These are phyloP conservation scores for Dichetophora obliterata DNA, from an alignment of 2,888 invertebrate genomes.

Conservation along the genomic window DNA sequence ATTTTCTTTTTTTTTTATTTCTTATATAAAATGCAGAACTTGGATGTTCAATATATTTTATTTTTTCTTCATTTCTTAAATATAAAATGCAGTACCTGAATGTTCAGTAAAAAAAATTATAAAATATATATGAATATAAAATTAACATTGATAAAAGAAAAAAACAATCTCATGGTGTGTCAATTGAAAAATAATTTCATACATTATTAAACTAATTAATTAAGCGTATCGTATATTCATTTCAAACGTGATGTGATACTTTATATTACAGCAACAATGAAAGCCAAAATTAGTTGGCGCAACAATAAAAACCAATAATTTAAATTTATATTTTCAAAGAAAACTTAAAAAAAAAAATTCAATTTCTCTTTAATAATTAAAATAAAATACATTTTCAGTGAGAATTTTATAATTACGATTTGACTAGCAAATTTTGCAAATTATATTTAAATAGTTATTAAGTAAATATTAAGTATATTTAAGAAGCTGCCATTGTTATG, in stretches of 20 bases:
- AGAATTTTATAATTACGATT: neutral
- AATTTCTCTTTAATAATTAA: neutral
- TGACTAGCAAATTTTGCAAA: too few relatives aligned
- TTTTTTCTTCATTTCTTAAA: too few relatives aligned
- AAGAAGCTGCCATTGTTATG: too few relatives aligned
- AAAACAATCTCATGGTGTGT: neutral
- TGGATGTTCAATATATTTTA: neutral
- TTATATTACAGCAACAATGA: neutral
- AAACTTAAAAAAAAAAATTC: neutral
- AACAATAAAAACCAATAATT: neutral
- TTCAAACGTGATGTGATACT: neutral
- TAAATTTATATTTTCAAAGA: neutral
- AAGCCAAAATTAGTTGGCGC: neutral
- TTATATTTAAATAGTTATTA: too few relatives aligned
- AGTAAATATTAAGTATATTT: too few relatives aligned
- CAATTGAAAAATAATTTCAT: neutral
- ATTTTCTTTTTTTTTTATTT: neutral
- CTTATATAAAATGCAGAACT: neutral
- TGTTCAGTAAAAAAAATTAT: constrained; percentile 5
- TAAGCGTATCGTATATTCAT: constrained; percentile 2
- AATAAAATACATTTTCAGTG: neutral
- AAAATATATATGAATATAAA: constrained; percentile 1
- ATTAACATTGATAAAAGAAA: neutral
- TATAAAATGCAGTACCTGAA: neutral
- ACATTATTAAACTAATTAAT: constrained; percentile 19